A percentile compares a stretch with the other conserved stretches of the same genome.
phyloP scores from a whole-genome alignment of 2,888 invertebrate species.

The Leptarthrus brevirostris region DNA sequence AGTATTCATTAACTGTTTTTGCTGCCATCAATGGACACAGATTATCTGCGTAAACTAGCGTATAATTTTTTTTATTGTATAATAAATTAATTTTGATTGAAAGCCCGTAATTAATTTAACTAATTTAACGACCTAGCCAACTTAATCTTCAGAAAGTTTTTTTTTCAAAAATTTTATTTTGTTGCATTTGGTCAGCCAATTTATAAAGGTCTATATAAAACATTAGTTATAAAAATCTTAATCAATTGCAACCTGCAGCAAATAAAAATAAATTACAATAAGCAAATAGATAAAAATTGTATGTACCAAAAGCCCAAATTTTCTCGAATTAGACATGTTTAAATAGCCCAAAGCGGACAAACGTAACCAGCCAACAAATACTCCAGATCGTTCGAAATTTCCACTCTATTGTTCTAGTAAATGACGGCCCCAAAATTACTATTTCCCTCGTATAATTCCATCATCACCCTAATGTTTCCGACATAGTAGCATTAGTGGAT shows the following conservation, averaged over 20 bases:
- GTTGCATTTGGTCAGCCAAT: too few relatives aligned
- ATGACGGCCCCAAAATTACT: slow-evolving; percentile 2
- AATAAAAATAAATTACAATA: slow-evolving; percentile 19
- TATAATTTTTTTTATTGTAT: too few relatives aligned
- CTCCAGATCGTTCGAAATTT: slow-evolving; percentile 30
- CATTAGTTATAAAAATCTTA: too few relatives aligned
- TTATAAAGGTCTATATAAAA: too few relatives aligned
- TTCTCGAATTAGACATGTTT: slow-evolving; percentile 18
- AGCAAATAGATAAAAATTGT: slow-evolving; percentile 21
- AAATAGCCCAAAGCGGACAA: neutral
- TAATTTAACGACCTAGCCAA: too few relatives aligned
- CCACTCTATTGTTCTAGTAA: slow-evolving; percentile 41
- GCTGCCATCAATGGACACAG: too few relatives aligned
- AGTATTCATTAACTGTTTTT: too few relatives aligned
- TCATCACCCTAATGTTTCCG: slow-evolving; percentile 32
- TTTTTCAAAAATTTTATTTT: too few relatives aligned
- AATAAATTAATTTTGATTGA: too few relatives aligned
- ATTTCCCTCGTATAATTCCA: slow-evolving; percentile 14
- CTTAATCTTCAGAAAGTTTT: too few relatives aligned
- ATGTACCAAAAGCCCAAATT: neutral
- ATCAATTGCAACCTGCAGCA: neutral
- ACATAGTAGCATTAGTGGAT: slow-evolving; percentile 2
- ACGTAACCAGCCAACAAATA: slow-evolving; percentile 38
- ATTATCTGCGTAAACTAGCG: too few relatives aligned
- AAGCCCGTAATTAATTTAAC: too few relatives aligned